Percentiles rank a stretch among this genome's conserved stretches.
These are phyloP conservation scores for Eucera pruinosa DNA, from an alignment of 2,888 invertebrate genomes.

Conservation along the genomic window DNA sequence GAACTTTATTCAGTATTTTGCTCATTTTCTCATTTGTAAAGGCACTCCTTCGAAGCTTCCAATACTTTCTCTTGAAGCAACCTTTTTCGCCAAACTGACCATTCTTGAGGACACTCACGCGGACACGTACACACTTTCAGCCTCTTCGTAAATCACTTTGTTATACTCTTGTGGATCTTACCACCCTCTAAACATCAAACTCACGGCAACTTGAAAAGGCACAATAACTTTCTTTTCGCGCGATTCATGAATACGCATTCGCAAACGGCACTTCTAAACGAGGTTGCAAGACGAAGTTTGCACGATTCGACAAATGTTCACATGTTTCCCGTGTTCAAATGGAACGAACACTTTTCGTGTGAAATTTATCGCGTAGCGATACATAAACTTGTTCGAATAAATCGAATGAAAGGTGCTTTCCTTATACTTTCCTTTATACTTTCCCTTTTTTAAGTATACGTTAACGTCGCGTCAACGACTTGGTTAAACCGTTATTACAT, in stretches of 20 bases:
- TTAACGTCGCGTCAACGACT: no score
- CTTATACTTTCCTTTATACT: no score
- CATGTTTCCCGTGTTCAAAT: neutral
- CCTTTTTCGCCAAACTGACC: neutral
- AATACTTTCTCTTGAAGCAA: neutral
- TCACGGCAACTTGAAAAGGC: no score
- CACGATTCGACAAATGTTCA: neutral
- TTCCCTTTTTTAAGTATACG: no score
- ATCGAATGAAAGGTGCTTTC: no score
- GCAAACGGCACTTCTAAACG: no score
- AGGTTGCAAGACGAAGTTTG: neutral
- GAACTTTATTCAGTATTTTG: no score
- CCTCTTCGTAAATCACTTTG: neutral
- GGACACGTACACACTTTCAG: neutral
- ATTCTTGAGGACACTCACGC: neutral
- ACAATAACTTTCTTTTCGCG: neutral
- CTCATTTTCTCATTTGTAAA: neutral
- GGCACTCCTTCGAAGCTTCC: neutral
- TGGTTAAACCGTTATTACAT: no score
- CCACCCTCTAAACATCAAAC: neutral
- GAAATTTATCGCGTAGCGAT: no score
- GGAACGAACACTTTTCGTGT: no score
- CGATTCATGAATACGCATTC: conserved; percentile 6
- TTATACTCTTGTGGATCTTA: neutral
- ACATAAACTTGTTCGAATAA: no score